Evolutionary conservation across 2,113 vertebrate genomes (phyloP).

Genomic region (Damaliscus lunatus): DNA sequence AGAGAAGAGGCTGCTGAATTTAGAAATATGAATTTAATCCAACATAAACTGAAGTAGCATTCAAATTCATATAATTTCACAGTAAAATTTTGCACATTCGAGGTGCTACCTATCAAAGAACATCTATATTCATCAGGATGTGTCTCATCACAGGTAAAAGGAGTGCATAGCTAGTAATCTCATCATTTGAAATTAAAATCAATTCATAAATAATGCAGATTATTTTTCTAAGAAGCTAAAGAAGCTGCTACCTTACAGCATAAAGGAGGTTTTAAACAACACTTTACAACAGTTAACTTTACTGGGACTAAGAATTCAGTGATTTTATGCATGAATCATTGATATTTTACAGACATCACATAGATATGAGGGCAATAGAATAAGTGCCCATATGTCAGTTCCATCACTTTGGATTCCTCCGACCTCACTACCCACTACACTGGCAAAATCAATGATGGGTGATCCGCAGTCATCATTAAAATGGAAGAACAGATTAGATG

Average conservation of each 20-base stretch:
- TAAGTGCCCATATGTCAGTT: not conserved
- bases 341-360: not conserved
- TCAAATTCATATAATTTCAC: constrained; percentile 60
- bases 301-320: not conserved
- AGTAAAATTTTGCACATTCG: constrained; percentile 32
- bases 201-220: not conserved
- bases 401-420: not conserved
- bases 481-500: not conserved
- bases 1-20: constrained; percentile 63
- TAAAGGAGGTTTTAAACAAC: not conserved
- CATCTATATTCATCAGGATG: not conserved
- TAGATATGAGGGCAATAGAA: not conserved
- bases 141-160: not conserved
- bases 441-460: not conserved
- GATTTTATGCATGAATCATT: not conserved
- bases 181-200: not conserved
- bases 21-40: constrained; percentile 70
- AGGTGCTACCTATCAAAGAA: constrained; percentile 25
- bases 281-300: not conserved
- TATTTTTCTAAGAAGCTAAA: not conserved
- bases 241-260: not conserved
- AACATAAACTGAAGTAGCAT: constrained; percentile 60
- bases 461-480: not conserved
- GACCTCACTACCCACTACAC: not conserved
- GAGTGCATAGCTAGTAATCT: not conserved